These are phyloP conservation scores for Gari tellinella DNA, from an alignment of 2,888 invertebrate species.

Conservation along the genomic window DNA sequence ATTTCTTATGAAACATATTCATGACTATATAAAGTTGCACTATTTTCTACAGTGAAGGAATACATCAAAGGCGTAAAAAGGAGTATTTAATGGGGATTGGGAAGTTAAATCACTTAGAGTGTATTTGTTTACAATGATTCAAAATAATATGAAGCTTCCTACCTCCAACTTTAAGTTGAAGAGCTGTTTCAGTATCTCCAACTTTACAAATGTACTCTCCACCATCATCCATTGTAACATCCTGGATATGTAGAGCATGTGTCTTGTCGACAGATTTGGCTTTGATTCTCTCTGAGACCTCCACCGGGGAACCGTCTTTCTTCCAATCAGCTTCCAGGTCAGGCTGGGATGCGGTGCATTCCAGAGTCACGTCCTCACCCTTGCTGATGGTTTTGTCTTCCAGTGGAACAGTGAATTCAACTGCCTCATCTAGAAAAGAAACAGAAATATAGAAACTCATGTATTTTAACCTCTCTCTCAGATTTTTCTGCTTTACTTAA, in stretches of 20 bases:
- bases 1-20: too few species aligned
- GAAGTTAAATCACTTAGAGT: too few species aligned
- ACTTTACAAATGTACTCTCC: constrained; percentile 93
- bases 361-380: constrained; percentile 76
- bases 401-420: constrained; percentile 77
- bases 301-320: constrained; percentile 88
- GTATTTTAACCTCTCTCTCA: too few species aligned
- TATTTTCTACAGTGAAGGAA: too few species aligned
- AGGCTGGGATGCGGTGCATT: constrained; percentile 80
- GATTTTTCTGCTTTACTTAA: too few species aligned
- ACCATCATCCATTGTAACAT: constrained; percentile 83
- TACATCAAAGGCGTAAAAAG: too few species aligned
- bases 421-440: constrained; percentile 69
- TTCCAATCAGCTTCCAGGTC: constrained; percentile 78
- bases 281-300: constrained; percentile 92
- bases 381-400: constrained; percentile 74
- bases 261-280: constrained; percentile 89
- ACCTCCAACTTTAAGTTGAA: constrained; percentile 91
- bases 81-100: too few species aligned
- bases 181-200: constrained; percentile 88
- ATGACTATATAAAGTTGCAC: too few species aligned
- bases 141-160: constrained; percentile 46
- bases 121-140: too few species aligned
- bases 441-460: neutral
- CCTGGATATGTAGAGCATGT: constrained; percentile 76